Evolutionary conservation across 2,797 vertebrate species (phyloP), one percentile per base, ranked within the genome.

Genomic region (Pelodytes ibericus): DNA sequence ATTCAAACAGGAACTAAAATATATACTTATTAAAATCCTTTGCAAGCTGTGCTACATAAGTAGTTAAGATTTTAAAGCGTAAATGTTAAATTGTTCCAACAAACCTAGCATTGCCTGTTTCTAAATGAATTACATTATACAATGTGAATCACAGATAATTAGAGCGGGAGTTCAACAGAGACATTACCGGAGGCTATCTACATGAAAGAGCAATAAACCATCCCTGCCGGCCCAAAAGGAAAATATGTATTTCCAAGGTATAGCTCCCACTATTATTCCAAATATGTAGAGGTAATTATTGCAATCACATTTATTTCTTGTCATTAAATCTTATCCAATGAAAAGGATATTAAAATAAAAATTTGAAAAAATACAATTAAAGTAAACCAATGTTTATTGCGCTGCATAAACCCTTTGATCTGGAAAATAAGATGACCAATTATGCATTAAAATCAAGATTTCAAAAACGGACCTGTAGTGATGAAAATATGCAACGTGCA

Each of bases 141-240:
- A 47, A 18, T 4, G 25, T 69, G 66, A 69, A 69, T 69, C 47
- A 69, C 22, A 57, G 47, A 69, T 56, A 56, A 69, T 69, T n/a
- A 67, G 4, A 8, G 22, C 49, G 7, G 8, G 2, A 44, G 18
- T 44, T 13, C 9, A 44, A 44, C 41, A 13, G 41, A 9, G 13
- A 51, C 22, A 67, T 29, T 51, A n/a, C 24, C 20, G 3, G 10
- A 13, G 24, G 7, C 41, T 18, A 51, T 18, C 16, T 10, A n/a
- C 16, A 69, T 53, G 36, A 69, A 31, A 10, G 29, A 36, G 26
- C 15, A 20, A 64, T 13, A 31, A 4, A 24, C 13, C 36, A 16
- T 36, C 20, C 29, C 49, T 11, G 29, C 49, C 36, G 49, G 36
- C 49, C 53, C n/a, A 56, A 33, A 56, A 69, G n/a, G 66, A 3